These are phyloP conservation scores for Centropristis striata DNA, from an alignment of 2,113 vertebrate species.

Conservation along the genomic window DNA sequence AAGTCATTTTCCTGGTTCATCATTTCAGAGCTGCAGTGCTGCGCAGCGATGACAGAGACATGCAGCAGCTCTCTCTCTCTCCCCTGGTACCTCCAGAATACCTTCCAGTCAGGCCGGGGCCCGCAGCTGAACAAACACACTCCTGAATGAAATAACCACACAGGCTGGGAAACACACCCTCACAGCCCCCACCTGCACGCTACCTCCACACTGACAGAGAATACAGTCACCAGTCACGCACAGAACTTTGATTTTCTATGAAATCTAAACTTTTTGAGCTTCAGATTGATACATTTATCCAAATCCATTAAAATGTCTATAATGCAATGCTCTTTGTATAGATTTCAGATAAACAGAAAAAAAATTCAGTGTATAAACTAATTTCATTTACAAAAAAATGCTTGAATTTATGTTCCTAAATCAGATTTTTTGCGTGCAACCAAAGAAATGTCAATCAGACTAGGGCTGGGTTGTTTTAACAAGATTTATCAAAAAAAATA, in stretches of 20 bases:
- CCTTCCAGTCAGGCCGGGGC: constrained; percentile 37
- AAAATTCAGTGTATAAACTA: background rate
- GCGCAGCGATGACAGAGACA: constrained; percentile 46
- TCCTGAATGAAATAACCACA: constrained; percentile 67
- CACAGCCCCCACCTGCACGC: constrained; percentile 23
- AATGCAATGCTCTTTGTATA: background rate
- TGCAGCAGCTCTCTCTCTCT: constrained; percentile 18
- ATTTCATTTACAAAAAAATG: background rate
- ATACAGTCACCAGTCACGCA: constrained; percentile 19
- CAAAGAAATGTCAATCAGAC: too few species aligned
- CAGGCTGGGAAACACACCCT: constrained; percentile 45
- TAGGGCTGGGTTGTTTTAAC: too few species aligned
- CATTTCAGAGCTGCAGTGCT: constrained; percentile 28
- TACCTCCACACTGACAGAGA: constrained; percentile 28
- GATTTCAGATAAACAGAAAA: background rate
- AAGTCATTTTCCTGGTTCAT: constrained; percentile 35
- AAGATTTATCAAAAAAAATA: too few species aligned
- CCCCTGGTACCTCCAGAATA: constrained; percentile 44
- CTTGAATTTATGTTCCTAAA: too few species aligned
- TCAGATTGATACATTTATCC: background rate
- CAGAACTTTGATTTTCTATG: background rate
- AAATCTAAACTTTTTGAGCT: background rate
- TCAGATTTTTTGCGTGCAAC: too few species aligned
- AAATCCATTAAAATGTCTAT: background rate
- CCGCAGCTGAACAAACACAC: constrained; percentile 77